A percentile compares a stretch with the other conserved stretches of the same genome.
These are phyloP conservation scores for Brenthis hecate DNA, from an alignment of 2,888 invertebrate species.

Conservation along the genomic window DNA sequence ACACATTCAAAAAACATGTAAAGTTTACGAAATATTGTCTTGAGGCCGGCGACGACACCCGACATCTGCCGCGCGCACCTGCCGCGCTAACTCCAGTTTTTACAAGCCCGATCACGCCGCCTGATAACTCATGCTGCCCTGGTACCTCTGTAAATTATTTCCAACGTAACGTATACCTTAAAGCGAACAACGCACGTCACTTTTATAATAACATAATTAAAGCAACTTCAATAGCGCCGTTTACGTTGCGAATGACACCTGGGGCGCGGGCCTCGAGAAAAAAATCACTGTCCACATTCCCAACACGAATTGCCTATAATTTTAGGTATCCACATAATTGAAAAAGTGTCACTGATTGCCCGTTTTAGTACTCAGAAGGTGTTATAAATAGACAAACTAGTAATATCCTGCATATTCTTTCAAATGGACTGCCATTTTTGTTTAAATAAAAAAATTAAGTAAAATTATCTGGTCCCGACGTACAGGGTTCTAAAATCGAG, in stretches of 20 bases:
- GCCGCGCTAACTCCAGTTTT: conserved; percentile 56
- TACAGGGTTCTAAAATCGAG: conserved; percentile 65
- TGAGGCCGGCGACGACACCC: conserved; percentile 42
- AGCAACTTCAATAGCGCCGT: conserved; percentile 49
- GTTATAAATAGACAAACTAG: conserved; percentile 1
- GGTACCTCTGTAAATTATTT: conserved; percentile 47
- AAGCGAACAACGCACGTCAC: conserved; percentile 48
- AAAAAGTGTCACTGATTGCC: conserved; percentile 25
- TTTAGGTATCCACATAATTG: conserved; percentile 50
- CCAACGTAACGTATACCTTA: conserved; percentile 48
- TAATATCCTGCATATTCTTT: background rate
- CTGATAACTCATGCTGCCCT: conserved; percentile 48
- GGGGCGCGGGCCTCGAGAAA: conserved; percentile 48
- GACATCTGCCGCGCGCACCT: conserved; percentile 66
- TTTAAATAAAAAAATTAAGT: conserved; percentile 56
- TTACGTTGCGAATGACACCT: conserved; percentile 65
- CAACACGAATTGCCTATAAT: conserved; percentile 49
- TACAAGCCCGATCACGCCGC: conserved; percentile 49
- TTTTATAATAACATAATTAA: conserved; percentile 55
- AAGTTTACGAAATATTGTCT: conserved; percentile 50
- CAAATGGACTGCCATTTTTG: background rate
- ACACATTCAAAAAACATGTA: conserved; percentile 29
- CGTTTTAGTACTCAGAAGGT: background rate
- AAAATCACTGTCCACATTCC: conserved; percentile 43
- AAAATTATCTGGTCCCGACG: conserved; percentile 51